These are phyloP conservation scores for Periparus ater DNA, from an alignment of 2,797 vertebrate species.

Conservation along the genomic window DNA sequence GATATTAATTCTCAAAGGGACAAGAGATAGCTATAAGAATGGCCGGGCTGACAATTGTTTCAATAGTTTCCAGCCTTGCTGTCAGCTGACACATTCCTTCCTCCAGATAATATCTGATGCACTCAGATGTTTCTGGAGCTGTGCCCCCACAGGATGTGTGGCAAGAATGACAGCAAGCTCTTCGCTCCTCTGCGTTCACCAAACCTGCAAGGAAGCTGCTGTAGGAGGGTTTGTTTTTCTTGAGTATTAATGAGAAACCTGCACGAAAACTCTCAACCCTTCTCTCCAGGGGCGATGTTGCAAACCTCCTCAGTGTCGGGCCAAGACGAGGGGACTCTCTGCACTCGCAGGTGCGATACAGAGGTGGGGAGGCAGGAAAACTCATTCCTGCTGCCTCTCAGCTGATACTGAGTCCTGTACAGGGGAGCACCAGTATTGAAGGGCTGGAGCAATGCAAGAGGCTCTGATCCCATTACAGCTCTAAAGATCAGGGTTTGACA, in stretches of 20 bases:
- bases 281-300: background rate
- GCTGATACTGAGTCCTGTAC: accelerated
- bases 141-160: background rate
- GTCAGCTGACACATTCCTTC: conserved; percentile 48
- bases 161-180: background rate
- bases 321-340: background rate
- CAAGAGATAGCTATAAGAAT: conserved; percentile 9
- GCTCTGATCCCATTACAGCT: background rate
- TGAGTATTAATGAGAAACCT: background rate
- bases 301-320: accelerated
- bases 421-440: accelerated
- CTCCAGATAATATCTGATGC: conserved; percentile 36
- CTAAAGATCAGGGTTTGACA: background rate
- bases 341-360: background rate
- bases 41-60: conserved; percentile 10
- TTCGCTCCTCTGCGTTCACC: background rate
- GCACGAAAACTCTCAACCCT: background rate
- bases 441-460: background rate
- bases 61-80: conserved; percentile 10
- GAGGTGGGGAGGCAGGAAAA: background rate
- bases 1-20: conserved; percentile 2
- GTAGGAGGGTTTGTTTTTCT: background rate
- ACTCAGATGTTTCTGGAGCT: conserved; percentile 19
- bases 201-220: background rate
- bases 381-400: background rate